Base-by-base conservation (phyloP, 1,140 invertebrate genomes). In the Drosophila sucinea region DNA sequence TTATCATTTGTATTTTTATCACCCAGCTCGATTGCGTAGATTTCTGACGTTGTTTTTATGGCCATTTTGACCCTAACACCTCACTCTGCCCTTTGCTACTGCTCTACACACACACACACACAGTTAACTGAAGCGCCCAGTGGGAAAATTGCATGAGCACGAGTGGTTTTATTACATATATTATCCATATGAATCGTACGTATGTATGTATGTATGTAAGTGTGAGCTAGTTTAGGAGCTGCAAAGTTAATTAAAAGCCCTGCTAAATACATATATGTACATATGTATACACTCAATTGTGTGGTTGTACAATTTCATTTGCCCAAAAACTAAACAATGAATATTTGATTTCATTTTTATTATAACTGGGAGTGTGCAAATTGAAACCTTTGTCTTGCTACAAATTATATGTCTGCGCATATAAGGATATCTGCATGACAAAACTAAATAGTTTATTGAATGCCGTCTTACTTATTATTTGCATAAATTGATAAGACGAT, bases 1-100 rank as follows among this genome's bases (percentile, higher is more conserved):
- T 74, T 82, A 74, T 70, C 79, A 51, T 70, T 82, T 81, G 61
- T 70, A 66, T 62, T 62, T 77, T 77, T 76, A 68, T 63, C 60
- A 51, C 38, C 29, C 10, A 55, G 41, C 58, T 33, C 58, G 35
- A 41, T 27, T 63, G 47, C 47, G 67, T 62, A 69, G 56, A 58
- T 71, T 70, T 35, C 70, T 64, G 58, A 54, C 64, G 57, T 62
- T 30, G 65, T 60, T 76, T 77, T 70, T 77, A 77, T 76, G 44
- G 44, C 60, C 51, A 47, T 32, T 60, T 35, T 10, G 40, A 23
- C 23, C 47, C 23, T 10, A 23, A 33, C 7, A 57, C 10, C 11
- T 33, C 6, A 1, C 47, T 27, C 23, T n/a, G 8, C 11, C n/a
- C 35, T 47, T 25, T 47, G 44, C 40, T 25, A 38, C 40, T 38